These are phyloP conservation scores for Rhagophthalmus giganteus DNA, from an alignment of 2,888 invertebrate species.

Conservation along the genomic window DNA sequence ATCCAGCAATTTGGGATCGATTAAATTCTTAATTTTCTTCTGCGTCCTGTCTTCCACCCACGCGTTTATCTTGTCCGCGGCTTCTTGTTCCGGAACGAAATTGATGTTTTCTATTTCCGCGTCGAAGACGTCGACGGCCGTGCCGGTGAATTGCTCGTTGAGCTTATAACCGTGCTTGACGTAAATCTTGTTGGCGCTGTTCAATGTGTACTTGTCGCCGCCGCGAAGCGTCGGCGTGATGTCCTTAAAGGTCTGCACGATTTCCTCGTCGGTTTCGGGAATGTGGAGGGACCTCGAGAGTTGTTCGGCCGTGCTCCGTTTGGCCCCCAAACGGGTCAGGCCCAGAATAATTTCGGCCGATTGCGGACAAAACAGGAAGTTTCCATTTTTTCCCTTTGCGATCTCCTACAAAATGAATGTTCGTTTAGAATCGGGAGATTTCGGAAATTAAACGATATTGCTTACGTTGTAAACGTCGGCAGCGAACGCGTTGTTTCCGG, in stretches of 20 bases:
- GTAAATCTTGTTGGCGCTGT: slow-evolving; percentile 1
- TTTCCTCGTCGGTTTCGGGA: not conserved
- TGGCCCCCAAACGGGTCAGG: not conserved
- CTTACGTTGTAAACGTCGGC: not conserved
- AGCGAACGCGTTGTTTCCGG: not conserved
- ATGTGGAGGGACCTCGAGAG: not conserved
- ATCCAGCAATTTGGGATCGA: no score
- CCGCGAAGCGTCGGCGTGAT: not conserved
- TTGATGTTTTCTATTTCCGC: slow-evolving; percentile 3
- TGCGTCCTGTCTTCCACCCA: slow-evolving; percentile 15
- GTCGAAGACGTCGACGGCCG: not conserved
- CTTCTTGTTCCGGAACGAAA: slow-evolving; percentile 5
- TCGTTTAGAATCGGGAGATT: not conserved
- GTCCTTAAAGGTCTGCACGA: not conserved
- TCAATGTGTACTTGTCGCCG: not conserved
- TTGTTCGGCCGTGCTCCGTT: not conserved
- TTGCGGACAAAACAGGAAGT: slow-evolving; percentile 1
- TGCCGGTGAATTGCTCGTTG: not conserved
- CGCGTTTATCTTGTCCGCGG: slow-evolving; percentile 44
- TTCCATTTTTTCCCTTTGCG: not conserved
- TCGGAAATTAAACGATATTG: not conserved
- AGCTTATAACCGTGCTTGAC: not conserved
- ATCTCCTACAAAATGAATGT: not conserved
- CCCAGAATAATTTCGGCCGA: slow-evolving; percentile 2
- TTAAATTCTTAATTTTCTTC: no score